Evolutionary conservation across 2,113 vertebrate genomes (phyloP).

Genomic region (Tricholaema leucomelas): DNA sequence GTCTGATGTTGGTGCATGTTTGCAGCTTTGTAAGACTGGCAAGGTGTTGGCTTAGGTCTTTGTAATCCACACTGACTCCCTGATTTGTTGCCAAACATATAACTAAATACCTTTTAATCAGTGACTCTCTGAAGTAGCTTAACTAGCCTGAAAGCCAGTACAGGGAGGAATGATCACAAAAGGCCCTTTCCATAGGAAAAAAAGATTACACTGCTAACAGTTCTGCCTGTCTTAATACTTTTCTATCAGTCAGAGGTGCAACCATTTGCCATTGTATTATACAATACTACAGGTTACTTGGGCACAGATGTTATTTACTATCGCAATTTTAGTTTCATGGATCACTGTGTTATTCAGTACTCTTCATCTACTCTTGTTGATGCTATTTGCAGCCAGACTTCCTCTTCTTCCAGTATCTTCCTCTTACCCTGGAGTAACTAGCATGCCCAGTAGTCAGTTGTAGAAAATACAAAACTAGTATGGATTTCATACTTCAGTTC

Average conservation of each 20-base stretch:
- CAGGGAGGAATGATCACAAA: not conserved
- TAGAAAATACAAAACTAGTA: not conserved
- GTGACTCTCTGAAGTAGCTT: not conserved
- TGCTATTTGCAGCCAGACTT: not conserved
- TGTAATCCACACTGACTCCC: not conserved
- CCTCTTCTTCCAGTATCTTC: not conserved
- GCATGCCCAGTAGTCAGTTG: not conserved
- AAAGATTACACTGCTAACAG: not conserved
- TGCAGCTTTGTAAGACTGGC: not conserved
- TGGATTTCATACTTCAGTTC: fast-evolving
- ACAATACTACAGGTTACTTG: not conserved
- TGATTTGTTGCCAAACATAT: not conserved
- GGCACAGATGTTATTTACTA: not conserved
- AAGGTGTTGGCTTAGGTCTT: not conserved
- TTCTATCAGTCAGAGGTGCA: not conserved
- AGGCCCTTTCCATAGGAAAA: not conserved
- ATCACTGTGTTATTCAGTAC: not conserved
- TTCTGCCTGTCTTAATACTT: not conserved
- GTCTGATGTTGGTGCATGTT: fast-evolving
- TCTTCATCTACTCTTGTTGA: not conserved
- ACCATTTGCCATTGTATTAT: not conserved
- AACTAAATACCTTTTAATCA: not conserved
- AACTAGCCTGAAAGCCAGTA: not conserved
- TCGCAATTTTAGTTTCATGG: not conserved
- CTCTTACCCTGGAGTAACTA: not conserved